These are phyloP conservation scores for Phragmatobia fuliginosa DNA, from an alignment of 2,888 invertebrate genomes.

Conservation along the genomic window DNA sequence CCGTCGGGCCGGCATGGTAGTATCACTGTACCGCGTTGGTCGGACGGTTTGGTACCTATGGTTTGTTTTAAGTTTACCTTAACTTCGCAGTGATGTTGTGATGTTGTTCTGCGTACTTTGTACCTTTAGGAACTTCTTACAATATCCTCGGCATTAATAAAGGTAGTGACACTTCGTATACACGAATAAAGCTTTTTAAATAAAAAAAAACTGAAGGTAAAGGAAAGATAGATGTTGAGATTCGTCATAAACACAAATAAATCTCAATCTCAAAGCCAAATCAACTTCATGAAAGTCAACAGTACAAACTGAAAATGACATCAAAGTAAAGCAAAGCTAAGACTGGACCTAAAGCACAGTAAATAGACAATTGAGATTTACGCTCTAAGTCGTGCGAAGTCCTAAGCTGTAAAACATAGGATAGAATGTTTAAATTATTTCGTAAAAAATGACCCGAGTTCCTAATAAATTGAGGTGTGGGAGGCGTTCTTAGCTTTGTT, in stretches of 20 bases:
- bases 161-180: too few species aligned
- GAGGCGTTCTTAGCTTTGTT: constrained; percentile 14
- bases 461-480: constrained; percentile 1
- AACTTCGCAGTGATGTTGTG: too few species aligned
- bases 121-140: too few species aligned
- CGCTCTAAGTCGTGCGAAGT: constrained; percentile 3
- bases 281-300: neutral
- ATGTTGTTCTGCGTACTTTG: too few species aligned
- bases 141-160: too few species aligned
- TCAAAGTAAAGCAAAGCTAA: constrained; percentile 5
- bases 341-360: constrained; percentile 5
- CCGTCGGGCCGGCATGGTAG: too few species aligned
- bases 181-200: too few species aligned
- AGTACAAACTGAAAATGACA: neutral
- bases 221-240: neutral
- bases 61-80: too few species aligned
- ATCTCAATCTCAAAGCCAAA: neutral
- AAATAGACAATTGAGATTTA: constrained; percentile 19
- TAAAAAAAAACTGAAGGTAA: neutral
- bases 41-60: too few species aligned
- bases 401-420: constrained; percentile 12
- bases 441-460: constrained; percentile 15
- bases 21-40: too few species aligned
- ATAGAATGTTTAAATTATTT: constrained; percentile 15
- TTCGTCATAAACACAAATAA: neutral